These are phyloP conservation scores for Agapostemon virescens DNA, from an alignment of 2,888 invertebrate genomes.

Conservation along the genomic window DNA sequence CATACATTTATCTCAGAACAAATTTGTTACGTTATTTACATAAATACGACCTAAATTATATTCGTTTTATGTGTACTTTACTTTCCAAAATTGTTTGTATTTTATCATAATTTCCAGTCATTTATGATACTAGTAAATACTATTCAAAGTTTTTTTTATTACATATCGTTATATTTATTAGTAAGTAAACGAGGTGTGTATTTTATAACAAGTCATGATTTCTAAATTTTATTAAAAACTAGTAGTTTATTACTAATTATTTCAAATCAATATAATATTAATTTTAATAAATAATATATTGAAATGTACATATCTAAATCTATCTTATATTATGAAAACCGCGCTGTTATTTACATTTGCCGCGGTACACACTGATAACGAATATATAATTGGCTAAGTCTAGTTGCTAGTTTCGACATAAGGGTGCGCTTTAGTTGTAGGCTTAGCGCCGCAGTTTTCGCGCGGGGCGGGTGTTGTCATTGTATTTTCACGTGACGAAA, in stretches of 20 bases:
- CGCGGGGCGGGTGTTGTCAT: slow-evolving; percentile 75
- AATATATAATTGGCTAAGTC: slow-evolving; percentile 31
- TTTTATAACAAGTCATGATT: not conserved
- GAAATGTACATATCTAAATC: not conserved
- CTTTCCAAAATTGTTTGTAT: not conserved
- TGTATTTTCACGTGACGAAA: slow-evolving; percentile 69
- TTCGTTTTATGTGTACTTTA: not conserved
- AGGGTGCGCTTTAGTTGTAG: slow-evolving; percentile 60
- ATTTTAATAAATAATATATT: not conserved
- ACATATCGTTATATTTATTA: not conserved
- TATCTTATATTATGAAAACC: not conserved
- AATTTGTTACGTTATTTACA: not conserved
- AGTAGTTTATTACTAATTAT: not conserved
- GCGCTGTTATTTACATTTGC: slow-evolving; percentile 27
- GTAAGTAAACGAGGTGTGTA: not conserved
- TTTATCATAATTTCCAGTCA: not conserved
- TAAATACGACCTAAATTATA: not conserved
- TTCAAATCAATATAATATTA: not conserved
- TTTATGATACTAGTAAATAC: not conserved
- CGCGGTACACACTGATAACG: slow-evolving; percentile 28
- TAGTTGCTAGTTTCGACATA: slow-evolving; percentile 27
- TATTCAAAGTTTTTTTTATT: not conserved
- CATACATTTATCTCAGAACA: not conserved
- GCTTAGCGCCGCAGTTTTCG: slow-evolving; percentile 72
- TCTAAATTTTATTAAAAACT: not conserved